phyloP scores from a whole-genome alignment of 2,888 invertebrate species.

The Volucella inanis region DNA sequence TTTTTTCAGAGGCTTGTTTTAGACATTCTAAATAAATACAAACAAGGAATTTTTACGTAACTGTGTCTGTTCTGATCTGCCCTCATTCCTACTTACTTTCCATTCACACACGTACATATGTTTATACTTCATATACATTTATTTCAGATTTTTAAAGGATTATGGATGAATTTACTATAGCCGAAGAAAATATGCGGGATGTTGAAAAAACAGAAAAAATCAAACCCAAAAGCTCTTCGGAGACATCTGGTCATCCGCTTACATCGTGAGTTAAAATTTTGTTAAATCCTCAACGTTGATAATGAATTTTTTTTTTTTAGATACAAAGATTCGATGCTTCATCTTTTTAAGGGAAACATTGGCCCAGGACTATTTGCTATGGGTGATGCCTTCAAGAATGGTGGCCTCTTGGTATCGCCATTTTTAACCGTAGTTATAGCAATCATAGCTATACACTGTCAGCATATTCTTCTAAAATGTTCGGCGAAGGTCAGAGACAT shows the following conservation, averaged over 20 bases:
- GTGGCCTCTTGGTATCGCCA: conserved; percentile 93
- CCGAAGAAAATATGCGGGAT: conserved; percentile 27
- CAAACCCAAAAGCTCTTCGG: neutral
- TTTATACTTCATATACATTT: neutral
- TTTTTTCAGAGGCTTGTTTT: no score
- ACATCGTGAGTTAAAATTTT: conserved; percentile 50
- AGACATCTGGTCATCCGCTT: conserved; percentile 45
- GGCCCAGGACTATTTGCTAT: conserved; percentile 98
- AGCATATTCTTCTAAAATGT: conserved; percentile 93
- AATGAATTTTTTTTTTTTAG: conserved; percentile 83
- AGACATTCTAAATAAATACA: no score
- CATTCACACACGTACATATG: neutral
- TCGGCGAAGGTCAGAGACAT: conserved; percentile 87
- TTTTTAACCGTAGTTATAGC: conserved; percentile 91
- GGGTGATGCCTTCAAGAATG: conserved; percentile 96
- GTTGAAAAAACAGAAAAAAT: conserved; percentile 16
- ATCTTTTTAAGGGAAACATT: conserved; percentile 96
- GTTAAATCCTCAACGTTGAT: neutral
- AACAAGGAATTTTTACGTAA: no score
- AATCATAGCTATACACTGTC: conserved; percentile 94
- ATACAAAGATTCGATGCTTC: conserved; percentile 93
- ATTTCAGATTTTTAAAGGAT: neutral
- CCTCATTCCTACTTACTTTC: no score
- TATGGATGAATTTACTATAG: conserved; percentile 43
- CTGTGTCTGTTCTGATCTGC: no score